These are phyloP conservation scores for Coelopa pilipes DNA, from an alignment of 2,888 invertebrate genomes.

Conservation along the genomic window DNA sequence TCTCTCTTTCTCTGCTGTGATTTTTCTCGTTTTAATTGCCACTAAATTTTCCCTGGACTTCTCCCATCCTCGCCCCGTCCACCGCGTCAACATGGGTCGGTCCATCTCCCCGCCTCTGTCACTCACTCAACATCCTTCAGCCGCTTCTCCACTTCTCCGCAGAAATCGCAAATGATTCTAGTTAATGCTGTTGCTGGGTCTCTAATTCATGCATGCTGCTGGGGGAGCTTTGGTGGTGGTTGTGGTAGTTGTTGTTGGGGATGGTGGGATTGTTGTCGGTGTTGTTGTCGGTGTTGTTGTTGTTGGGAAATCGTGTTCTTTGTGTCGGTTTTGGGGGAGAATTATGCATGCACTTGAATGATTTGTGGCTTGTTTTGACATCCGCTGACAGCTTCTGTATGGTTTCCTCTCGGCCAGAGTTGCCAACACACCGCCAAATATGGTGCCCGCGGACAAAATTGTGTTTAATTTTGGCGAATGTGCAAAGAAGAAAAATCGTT, in stretches of 20 bases:
- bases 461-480: constrained; percentile 7
- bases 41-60: too few relatives aligned
- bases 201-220: background rate
- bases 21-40: too few relatives aligned
- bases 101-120: too few relatives aligned
- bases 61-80: too few relatives aligned
- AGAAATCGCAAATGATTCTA: background rate
- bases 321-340: background rate
- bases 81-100: too few relatives aligned
- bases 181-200: background rate
- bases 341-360: constrained; percentile 30
- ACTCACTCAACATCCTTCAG: background rate
- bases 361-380: constrained; percentile 31
- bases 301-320: background rate
- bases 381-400: constrained; percentile 13
- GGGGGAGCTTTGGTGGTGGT: background rate
- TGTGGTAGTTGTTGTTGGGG: background rate
- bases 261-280: too few relatives aligned
- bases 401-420: constrained; percentile 1
- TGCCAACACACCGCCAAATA: constrained; percentile 13
- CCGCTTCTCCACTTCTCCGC: background rate
- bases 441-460: constrained; percentile 22
- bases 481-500: background rate
- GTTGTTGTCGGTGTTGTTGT: too few relatives aligned
- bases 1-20: too few relatives aligned